Conservation (phyloP, 2,797 vertebrate species). For the Sebastes minor region DNA sequence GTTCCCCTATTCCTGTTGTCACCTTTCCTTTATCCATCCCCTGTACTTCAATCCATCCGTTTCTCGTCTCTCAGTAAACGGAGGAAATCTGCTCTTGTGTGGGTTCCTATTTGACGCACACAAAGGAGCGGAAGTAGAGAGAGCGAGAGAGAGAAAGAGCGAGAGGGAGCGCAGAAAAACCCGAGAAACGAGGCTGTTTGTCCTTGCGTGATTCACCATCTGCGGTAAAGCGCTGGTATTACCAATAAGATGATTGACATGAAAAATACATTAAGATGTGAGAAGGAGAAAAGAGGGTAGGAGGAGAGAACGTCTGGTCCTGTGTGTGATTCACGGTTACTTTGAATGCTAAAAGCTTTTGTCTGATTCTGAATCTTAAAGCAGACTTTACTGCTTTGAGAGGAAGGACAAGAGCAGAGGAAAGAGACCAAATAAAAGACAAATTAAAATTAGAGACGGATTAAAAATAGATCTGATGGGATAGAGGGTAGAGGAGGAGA, state of each 20-base stretch:
- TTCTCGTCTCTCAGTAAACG: slow-evolving; percentile 17
- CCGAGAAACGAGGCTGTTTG: slow-evolving; percentile 51
- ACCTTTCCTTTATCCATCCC: background rate
- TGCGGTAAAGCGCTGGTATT: slow-evolving; percentile 50
- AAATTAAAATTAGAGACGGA: slow-evolving; percentile 49
- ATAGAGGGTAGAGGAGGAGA: slow-evolving; percentile 4
- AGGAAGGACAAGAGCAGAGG: background rate
- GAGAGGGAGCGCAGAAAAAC: slow-evolving; percentile 36
- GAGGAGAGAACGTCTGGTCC: slow-evolving; percentile 42
- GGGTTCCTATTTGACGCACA: slow-evolving; percentile 61
- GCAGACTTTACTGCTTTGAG: slow-evolving; percentile 9
- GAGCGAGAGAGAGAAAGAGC: slow-evolving; percentile 4
- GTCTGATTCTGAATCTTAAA: slow-evolving; percentile 18
- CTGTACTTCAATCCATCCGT: background rate
- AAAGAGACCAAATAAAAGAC: slow-evolving; percentile 45
- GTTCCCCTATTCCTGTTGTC: background rate
- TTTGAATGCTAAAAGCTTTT: slow-evolving; percentile 33
- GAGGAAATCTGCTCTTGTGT: slow-evolving; percentile 58
- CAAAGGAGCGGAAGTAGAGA: slow-evolving; percentile 31
- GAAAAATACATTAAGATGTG: slow-evolving; percentile 50
- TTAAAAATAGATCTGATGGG: slow-evolving; percentile 58
- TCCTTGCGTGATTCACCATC: slow-evolving; percentile 74
- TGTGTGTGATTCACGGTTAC: slow-evolving; percentile 28
- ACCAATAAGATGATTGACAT: slow-evolving; percentile 57
- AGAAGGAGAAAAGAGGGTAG: slow-evolving; percentile 35